A percentile compares a stretch with the other conserved stretches of the same genome.
Conservation (phyloP, 2,888 invertebrate genomes). For the Troides helena region DNA sequence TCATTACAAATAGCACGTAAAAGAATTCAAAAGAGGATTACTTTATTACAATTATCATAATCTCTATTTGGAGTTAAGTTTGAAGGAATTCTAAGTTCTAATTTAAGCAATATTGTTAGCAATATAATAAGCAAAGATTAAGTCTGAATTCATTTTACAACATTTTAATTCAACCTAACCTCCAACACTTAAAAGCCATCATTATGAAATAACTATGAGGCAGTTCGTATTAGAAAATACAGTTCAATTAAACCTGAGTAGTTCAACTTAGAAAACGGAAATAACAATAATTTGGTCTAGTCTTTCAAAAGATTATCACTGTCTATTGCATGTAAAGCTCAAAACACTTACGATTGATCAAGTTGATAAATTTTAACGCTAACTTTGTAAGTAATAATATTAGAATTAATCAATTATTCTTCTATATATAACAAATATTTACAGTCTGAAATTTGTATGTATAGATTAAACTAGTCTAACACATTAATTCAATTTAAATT, state of each 20-base stretch:
- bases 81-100: no score
- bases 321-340: not conserved
- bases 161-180: not conserved
- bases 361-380: not conserved
- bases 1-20: not conserved
- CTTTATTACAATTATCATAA: no score
- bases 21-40: not conserved
- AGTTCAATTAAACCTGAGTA: slow-evolving; percentile 12
- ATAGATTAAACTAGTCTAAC: not conserved
- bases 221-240: slow-evolving; percentile 9
- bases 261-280: slow-evolving; percentile 2
- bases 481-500: not conserved
- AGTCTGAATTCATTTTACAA: no score
- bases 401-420: not conserved
- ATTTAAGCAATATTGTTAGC: not conserved
- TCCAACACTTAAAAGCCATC: not conserved
- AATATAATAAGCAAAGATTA: not conserved
- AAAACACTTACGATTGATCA: not conserved
- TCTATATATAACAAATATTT: not conserved
- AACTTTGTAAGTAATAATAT: not conserved
- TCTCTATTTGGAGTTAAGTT: no score
- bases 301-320: slow-evolving; percentile 17
- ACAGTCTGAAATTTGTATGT: not conserved
- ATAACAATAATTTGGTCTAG: slow-evolving; percentile 16
- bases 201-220: slow-evolving; percentile 12